Conservation (phyloP, 2,113 vertebrate genomes). For the Ciconia maguari region DNA sequence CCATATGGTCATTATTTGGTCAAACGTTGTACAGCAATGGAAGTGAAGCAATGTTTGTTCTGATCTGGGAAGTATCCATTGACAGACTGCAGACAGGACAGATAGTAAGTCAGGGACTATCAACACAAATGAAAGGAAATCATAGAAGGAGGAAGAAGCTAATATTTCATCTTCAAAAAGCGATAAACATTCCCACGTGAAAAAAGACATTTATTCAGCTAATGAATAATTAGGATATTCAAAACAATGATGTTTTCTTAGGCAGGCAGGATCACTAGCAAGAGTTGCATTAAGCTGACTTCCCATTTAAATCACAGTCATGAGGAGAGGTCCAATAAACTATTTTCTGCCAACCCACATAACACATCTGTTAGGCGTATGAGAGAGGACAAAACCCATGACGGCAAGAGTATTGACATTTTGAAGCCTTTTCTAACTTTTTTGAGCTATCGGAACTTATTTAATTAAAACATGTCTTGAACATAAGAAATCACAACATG, state of each 20-base stretch:
- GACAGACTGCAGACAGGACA: conserved; percentile 36
- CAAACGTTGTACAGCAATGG: neutral
- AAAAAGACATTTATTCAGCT: conserved; percentile 44
- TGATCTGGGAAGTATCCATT: conserved; percentile 50
- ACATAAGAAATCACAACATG: neutral
- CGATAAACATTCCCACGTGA: conserved; percentile 56
- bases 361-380: neutral
- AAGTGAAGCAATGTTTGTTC: neutral
- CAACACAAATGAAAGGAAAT: conserved; percentile 57
- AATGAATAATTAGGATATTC: conserved; percentile 50
- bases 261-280: neutral
- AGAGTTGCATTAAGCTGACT: neutral
- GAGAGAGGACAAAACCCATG: neutral
- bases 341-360: neutral
- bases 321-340: neutral
- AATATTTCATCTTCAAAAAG: conserved; percentile 57
- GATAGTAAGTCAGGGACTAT: conserved; percentile 41
- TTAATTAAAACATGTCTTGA: neutral
- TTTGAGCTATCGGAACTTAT: neutral
- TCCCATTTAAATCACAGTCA: neutral
- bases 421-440: neutral
- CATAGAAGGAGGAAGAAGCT: conserved; percentile 32
- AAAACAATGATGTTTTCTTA: conserved; percentile 36
- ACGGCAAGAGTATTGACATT: neutral
- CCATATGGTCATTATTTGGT: neutral